These are phyloP conservation scores for Argopecten irradians DNA, from an alignment of 1,140 invertebrate genomes.

Conservation along the genomic window DNA sequence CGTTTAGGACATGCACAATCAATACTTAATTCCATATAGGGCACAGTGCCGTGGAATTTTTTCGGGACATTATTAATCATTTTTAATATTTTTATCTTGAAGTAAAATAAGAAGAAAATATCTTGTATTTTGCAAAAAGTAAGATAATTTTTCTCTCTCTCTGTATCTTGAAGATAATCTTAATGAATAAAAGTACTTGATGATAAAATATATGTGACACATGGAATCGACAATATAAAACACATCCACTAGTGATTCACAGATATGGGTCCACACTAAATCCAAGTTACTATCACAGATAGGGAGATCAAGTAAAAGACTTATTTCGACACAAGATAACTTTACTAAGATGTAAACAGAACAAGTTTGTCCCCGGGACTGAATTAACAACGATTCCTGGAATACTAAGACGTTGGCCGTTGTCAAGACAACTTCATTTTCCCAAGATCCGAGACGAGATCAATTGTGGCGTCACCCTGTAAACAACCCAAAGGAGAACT, in stretches of 20 bases:
- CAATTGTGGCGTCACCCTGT: conserved; percentile 56
- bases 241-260: too few relatives aligned
- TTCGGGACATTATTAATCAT: too few relatives aligned
- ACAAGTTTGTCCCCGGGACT: conserved; percentile 1
- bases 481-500: conserved; percentile 34
- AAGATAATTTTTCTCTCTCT: too few relatives aligned
- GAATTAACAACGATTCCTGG: neutral
- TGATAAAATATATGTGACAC: too few relatives aligned
- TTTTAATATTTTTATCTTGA: neutral
- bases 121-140: too few relatives aligned
- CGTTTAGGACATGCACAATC: too few relatives aligned
- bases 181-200: too few relatives aligned
- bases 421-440: conserved; percentile 69
- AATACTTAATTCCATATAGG: too few relatives aligned
- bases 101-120: too few relatives aligned
- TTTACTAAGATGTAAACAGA: neutral
- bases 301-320: neutral
- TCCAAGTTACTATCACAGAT: conserved; percentile 22
- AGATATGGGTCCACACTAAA: neutral
- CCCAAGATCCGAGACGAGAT: conserved; percentile 63
- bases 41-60: too few relatives aligned
- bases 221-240: too few relatives aligned
- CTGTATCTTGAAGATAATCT: too few relatives aligned
- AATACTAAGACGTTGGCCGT: neutral
- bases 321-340: neutral